Conservation (phyloP, 2,797 vertebrate genomes). For the Crocidura indochinensis region DNA sequence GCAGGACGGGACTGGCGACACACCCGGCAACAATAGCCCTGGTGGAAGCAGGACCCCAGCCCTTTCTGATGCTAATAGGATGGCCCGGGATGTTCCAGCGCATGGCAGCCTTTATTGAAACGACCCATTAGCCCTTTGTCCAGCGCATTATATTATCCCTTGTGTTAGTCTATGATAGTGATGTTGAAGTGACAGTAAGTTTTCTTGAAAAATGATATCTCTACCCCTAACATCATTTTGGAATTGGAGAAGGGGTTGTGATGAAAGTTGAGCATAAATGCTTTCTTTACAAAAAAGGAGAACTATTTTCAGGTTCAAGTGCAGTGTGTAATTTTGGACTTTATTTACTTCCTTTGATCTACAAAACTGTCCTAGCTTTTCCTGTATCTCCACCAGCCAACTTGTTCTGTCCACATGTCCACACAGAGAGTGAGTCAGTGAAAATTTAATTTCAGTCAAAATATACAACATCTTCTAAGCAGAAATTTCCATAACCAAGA, state of each 20-base stretch:
- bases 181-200: constrained; percentile 73
- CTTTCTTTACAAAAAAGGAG: constrained; percentile 38
- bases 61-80: constrained; percentile 92
- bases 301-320: constrained; percentile 55
- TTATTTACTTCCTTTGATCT: constrained; percentile 23
- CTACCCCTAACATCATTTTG: constrained; percentile 61
- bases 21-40: constrained; percentile 88
- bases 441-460: constrained; percentile 67
- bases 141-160: constrained; percentile 85
- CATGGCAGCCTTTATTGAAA: constrained; percentile 86
- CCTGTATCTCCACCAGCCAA: background rate
- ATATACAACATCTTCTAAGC: constrained; percentile 43
- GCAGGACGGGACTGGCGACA: constrained; percentile 92
- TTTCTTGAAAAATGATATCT: constrained; percentile 73
- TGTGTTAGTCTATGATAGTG: constrained; percentile 76
- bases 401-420: constrained; percentile 4
- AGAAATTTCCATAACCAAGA: constrained; percentile 63
- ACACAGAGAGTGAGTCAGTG: constrained; percentile 16
- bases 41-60: constrained; percentile 86
- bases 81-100: constrained; percentile 85
- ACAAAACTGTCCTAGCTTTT: background rate
- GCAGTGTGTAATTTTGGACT: background rate
- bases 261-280: constrained; percentile 52
- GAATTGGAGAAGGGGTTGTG: constrained; percentile 47
- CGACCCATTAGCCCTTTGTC: constrained; percentile 82